Percentiles rank a stretch among this genome's conserved stretches.
Conservation (phyloP, 2,888 invertebrate species). For the Melieria omissa region DNA sequence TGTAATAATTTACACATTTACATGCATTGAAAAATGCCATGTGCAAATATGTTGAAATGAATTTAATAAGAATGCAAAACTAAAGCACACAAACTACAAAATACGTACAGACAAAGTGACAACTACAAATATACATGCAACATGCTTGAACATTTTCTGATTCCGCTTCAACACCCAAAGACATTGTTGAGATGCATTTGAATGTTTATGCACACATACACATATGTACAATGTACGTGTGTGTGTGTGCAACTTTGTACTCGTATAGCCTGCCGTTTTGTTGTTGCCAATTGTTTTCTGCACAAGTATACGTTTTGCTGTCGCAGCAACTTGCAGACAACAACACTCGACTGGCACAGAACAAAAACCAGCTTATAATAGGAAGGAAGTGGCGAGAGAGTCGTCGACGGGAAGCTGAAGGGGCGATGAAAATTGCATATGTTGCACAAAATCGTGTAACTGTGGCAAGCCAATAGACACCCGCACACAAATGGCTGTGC, state of each 20-base stretch:
- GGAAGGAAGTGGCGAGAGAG: not conserved
- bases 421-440: not conserved
- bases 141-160: slow-evolving; percentile 15
- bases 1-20: not conserved
- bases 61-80: not conserved
- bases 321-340: not conserved
- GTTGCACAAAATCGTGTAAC: slow-evolving; percentile 1
- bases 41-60: too few species aligned
- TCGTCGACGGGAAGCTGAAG: too few species aligned
- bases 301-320: not conserved
- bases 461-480: not conserved
- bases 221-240: not conserved
- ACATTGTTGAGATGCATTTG: slow-evolving; percentile 33
- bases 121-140: not conserved
- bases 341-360: not conserved
- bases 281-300: not conserved
- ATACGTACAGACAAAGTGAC: not conserved
- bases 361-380: not conserved
- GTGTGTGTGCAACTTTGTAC: slow-evolving; percentile 4
- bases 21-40: slow-evolving; percentile 1
- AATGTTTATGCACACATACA: not conserved
- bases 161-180: slow-evolving; percentile 35
- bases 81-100: not conserved
- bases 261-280: too few species aligned
- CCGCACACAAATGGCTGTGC: not conserved